Base-by-base conservation (phyloP, 30 jellyfish, hydroid and myxozoan species). In the Clytia hemisphaerica region DNA sequence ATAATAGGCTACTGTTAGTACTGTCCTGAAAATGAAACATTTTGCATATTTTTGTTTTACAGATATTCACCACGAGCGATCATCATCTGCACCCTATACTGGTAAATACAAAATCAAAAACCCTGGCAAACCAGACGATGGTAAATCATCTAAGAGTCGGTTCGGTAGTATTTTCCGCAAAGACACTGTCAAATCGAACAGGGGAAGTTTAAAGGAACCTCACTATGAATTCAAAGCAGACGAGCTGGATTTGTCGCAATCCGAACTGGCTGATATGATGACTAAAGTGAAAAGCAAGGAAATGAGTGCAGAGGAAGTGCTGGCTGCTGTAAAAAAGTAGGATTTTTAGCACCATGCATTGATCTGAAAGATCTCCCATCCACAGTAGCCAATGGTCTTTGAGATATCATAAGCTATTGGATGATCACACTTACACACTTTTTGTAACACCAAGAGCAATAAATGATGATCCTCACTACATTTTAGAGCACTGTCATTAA, bases 211-310 rank as follows among this genome's bases (percentile, higher is more conserved):
- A 6, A 4, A 25, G 2, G 44, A 65, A 35, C 18, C 78, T 4
- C 21, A 27, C 0, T 65, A 32, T 45, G 78, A 65, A 2, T 71
- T 77, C 58, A 71, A 63, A 58, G 97, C 97, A 14, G 54, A 78
- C 22, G 97, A 88, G 37, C 63, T 88, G 16, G 76, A 80, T 21
- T 4, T 88, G 73, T 30, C 77, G 4, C 93, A 73, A 37, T 54
- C 65, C 18, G 89, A 88, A 45, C 46, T 88, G 57, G 48, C 58
- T 21, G 65, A 48, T 4, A 15, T 88, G 62, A 36, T 79, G 84
- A 76, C 76, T 24, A 69, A 79, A 67, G 97, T 88, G 32, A 88
- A 88, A 36, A 88, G 44, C 4, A 78, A 88, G 1, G 84, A 88
- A 70, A 47, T 73, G 31, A 55, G 92, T 10, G 89, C 79, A 72